Percentiles rank a stretch among this genome's conserved stretches.
phyloP scores from a whole-genome alignment of 2,888 invertebrate genomes.

The Tolmerus cingulatus region DNA sequence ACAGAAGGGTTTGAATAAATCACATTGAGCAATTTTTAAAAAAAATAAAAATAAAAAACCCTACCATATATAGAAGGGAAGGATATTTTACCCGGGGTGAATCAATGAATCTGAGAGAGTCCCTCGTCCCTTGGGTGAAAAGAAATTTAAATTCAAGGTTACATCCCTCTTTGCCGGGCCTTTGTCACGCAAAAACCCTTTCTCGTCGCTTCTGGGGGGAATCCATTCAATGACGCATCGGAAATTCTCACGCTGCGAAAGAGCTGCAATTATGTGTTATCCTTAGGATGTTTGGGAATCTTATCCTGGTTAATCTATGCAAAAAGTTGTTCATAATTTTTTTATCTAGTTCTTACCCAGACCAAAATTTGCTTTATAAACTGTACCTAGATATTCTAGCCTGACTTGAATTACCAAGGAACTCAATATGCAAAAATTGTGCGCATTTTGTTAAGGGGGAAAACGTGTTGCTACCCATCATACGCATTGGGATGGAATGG shows the following conservation, averaged over 20 bases:
- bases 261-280: not conserved
- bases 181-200: not conserved
- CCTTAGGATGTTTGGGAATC: not conserved
- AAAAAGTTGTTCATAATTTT: not conserved
- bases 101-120: not conserved
- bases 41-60: not conserved
- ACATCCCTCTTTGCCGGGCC: not conserved
- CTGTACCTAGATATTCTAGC: not conserved
- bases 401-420: not conserved
- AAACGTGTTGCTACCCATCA: not conserved
- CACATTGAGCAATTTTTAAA: not conserved
- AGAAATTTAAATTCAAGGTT: not conserved
- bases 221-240: conserved; percentile 17
- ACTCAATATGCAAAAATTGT: not conserved
- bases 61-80: not conserved
- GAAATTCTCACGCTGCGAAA: conserved; percentile 22
- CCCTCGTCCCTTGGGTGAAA: not conserved
- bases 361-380: not conserved
- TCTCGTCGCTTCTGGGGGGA: not conserved
- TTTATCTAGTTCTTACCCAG: not conserved
- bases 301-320: not conserved
- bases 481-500: not conserved
- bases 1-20: not conserved
- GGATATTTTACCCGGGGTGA: not conserved
- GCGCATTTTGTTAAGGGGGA: not conserved